Base-by-base conservation (phyloP, 2,888 invertebrate species). In the Caenorhabditis sp. region DNA sequence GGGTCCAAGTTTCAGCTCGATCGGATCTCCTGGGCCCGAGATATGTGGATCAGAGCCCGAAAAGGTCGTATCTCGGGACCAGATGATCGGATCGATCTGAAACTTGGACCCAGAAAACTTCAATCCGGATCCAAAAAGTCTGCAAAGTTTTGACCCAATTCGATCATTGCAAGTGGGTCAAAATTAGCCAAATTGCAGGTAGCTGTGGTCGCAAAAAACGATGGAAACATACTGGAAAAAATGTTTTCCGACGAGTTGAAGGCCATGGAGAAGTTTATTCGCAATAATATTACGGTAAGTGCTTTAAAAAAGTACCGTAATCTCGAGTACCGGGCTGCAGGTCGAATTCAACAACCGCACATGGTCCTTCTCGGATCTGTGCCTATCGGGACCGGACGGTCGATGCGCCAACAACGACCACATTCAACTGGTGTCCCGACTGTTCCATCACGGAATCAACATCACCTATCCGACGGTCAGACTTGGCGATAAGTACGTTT, bases 201-300 rank as follows among this genome's bases (percentile, higher is more conserved):
- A 62, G 95, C 95, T 81, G 92, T 95, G n/a, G 93, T 94, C 59
- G 91, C 95, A 6, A 94, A 94, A 90, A 93, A 95, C 90, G 80
- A 73, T 22, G 94, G 93, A 81, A 94, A 94, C 88, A 93, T 96
- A 91, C 91, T 96, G 45, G 92, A 94, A 9, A 91, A 92, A 1
- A 93, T 73, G 11, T 83, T 68, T 39, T 79, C 84, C 0, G 61
- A 79, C 7, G 83, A 85, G 2, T 71, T 85, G 24, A 45, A 81
- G 8, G 48, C 72, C 3, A 71, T 86, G 55, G 85, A 86, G 37
- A 41, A 41, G 27, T 86, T 79, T 63, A 82, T 86, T 32, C 77
- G 81, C 53, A 83, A 82, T 32, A 62, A 81, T 32, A 82, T 85
- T 32, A 79, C 79, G 43, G 85, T 82, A 30, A 30, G 5, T 30